Conservation (phyloP, 2,113 vertebrate species). For the Callocephalon fimbriatum region DNA sequence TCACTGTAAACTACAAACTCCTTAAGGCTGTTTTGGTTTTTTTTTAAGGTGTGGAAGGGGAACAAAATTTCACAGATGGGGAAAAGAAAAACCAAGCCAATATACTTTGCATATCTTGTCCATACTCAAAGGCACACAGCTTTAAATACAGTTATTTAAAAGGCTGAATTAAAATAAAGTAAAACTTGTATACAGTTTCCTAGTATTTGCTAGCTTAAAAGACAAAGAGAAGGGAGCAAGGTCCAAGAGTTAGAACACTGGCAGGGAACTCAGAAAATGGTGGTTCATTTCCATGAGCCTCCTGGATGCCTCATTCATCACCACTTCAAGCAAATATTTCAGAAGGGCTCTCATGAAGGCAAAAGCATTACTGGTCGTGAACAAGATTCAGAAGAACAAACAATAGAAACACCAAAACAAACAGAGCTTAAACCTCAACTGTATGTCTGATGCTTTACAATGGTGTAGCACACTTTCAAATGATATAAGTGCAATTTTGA, state of each 20-base stretch:
- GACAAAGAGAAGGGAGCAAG: background rate
- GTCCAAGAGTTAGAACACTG: background rate
- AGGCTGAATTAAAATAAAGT: background rate
- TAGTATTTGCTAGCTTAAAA: background rate
- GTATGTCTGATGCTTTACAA: background rate
- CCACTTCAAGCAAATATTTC: background rate
- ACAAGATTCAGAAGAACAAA: background rate
- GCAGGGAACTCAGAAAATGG: background rate
- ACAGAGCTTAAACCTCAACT: background rate
- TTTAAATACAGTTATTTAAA: background rate
- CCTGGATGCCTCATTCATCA: background rate
- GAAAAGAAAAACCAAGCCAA: background rate
- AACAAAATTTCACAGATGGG: background rate
- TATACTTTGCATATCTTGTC: background rate
- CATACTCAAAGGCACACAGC: background rate
- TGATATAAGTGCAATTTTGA: background rate
- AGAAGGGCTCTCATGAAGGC: background rate
- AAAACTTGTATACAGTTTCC: background rate
- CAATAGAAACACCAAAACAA: background rate
- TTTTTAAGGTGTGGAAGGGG: background rate
- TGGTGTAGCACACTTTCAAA: background rate
- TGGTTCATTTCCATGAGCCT: background rate
- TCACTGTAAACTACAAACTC: background rate
- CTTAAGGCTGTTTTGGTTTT: background rate
- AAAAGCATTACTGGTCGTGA: background rate